Evolutionary conservation across 92 coral and sea anemone species (phyloP), one percentile per base, ranked within the genome.

Genomic region (Epizoanthus illoricatus): DNA sequence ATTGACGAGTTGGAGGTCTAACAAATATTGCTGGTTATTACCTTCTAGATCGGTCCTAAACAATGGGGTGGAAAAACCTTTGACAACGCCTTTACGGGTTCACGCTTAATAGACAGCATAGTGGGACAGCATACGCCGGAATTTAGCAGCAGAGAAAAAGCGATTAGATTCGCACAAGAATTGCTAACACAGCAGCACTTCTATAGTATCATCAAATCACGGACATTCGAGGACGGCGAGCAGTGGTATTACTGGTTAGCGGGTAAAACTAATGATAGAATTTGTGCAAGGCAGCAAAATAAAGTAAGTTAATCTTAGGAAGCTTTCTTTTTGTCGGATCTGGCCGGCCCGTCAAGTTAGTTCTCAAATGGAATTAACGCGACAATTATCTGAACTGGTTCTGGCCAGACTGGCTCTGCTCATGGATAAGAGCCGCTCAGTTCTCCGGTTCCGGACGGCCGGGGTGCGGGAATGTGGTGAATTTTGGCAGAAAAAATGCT

Each of bases 31-130:
- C 9, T 49, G 56, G 56, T 49, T 49, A 49, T 59, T 71, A 7
- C 64, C 19, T 62, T 85, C 7, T 67, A 91, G 95, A 88, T 84
- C 71, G 89, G 89, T 60, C 65, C 90, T 1, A 91, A 89, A 74
- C 87, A 85, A 21, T 91, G 95, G 95, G 75, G 94, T 74, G 94
- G 92, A 9, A 87, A 84, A 66, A 88, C 84, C 10, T 88, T 85
- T 87, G 79, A 86, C 9, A 84, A 88, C 24, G 90, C 89, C 73
- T 91, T 91, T 20, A 86, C 85, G 55, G 95, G 95, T 18, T 88
- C 91, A 76, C 84, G 73, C 18, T 88, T 89, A 33, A 69, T 91
- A 18, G 85, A 86, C 66, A 84, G 28, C 8, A 39, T 89, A 9
- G 20, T 86, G 55, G 40, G 54, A 70, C 74, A 72, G 20, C 81